Evolutionary conservation across 2,888 invertebrate species (phyloP), one percentile per base, ranked within the genome.

Genomic region (Tipula helvola): DNA sequence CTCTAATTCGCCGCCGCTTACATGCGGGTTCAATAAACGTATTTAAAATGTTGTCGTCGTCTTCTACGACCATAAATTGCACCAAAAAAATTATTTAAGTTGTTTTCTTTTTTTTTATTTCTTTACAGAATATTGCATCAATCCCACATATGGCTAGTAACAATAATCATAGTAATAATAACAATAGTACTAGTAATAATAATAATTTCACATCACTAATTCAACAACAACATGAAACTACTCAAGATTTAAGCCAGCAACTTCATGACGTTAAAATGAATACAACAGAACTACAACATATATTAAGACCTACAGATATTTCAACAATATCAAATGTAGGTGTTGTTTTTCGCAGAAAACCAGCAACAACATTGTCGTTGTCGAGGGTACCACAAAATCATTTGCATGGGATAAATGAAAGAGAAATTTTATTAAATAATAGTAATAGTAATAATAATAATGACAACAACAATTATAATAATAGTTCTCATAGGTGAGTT

Each of bases 211-310:
- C 39, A 42, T 85, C 85, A 85, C 87, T 90, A 89, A 90, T 89
- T 89, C 90, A 90, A 87, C 88, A 87, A 85, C 87, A 87, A 86
- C 86, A 86, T 87, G 87, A 87, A 88, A 87, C 86, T 87, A 86
- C 87, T 88, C 88, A 89, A 88, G 88, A 88, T 87, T 88, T 88
- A 87, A 42, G 83, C 83, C 86, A 71, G 86, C 88, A 87, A 87
- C 88, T 87, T 44, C 86, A 47, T 86, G 84, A 84, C 89, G 87
- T 90, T 90, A 87, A 89, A 89, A 88, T 90, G 89, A 86, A 89
- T 89, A 87, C 90, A 90, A 87, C 57, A 57, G 36, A 52, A 36
- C 57, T 52, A 36, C 52, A 86, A 39, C 36, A 52, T 52, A 52
- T 57, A 86, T 52, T 36, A 86, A 57, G 52, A 39, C 86, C 86